These are phyloP conservation scores for Pollenia amentaria DNA, from an alignment of 2,888 invertebrate genomes.

Conservation along the genomic window DNA sequence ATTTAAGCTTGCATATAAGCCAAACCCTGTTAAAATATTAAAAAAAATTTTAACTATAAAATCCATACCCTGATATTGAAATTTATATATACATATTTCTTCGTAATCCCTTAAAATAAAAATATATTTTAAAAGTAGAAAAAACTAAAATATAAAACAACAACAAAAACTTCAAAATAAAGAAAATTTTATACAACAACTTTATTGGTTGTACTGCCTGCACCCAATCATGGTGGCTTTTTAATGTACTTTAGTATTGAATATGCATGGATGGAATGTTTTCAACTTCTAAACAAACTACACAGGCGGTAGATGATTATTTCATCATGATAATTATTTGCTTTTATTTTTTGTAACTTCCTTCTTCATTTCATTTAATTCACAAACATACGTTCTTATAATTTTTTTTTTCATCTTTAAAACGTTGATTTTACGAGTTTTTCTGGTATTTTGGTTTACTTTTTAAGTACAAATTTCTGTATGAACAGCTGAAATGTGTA, in stretches of 20 bases:
- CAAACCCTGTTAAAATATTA: conserved; percentile 24
- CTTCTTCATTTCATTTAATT: conserved; percentile 61
- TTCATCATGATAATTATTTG: no score
- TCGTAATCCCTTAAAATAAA: conserved; percentile 37
- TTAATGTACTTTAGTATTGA: conserved; percentile 25
- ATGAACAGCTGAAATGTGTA: conserved; percentile 26
- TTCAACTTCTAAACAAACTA: conserved; percentile 47
- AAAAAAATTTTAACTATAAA: conserved; percentile 4
- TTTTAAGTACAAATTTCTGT: conserved; percentile 43
- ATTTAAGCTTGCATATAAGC: neutral
- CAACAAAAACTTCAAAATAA: conserved; percentile 38
- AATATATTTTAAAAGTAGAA: neutral
- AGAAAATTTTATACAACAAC: conserved; percentile 56
- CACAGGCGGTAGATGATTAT: conserved; percentile 26
- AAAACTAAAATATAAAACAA: conserved; percentile 13
- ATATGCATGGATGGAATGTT: conserved; percentile 59
- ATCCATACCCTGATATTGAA: conserved; percentile 49
- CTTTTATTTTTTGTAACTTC: conserved; percentile 42
- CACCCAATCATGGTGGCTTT: conserved; percentile 61
- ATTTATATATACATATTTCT: no score
- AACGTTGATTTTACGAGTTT: conserved; percentile 35
- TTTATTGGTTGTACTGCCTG: conserved; percentile 64
- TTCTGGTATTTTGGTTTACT: conserved; percentile 16
- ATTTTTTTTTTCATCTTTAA: neutral
- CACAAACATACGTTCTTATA: neutral